Conservation (phyloP, 53 echinoderm and acorn worm species). For the Echinarachnius parma region DNA sequence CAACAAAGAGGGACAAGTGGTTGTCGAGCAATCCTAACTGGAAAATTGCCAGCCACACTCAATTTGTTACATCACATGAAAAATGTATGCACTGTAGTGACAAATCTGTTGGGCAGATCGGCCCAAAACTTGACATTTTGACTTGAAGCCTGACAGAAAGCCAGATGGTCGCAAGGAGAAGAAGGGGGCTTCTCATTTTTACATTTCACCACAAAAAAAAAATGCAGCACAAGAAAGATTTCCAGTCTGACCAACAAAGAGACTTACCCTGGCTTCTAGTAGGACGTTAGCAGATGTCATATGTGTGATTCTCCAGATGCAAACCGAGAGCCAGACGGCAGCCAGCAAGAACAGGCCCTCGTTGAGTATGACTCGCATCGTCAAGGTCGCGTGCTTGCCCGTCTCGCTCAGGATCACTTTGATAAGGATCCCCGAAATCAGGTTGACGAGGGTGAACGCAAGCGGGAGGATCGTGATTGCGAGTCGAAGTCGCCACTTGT, state of each 20-base stretch:
- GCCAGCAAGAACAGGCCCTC: constrained; percentile 70
- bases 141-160: too few species aligned
- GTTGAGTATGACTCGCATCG: constrained; percentile 66
- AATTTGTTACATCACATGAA: too few species aligned
- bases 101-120: too few species aligned
- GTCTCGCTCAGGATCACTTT: not conserved
- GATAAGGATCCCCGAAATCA: constrained; percentile 62
- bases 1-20: too few species aligned
- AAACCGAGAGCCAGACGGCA: constrained; percentile 64
- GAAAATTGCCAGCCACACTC: too few species aligned
- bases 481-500: constrained; percentile 57
- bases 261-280: constrained; percentile 88
- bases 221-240: too few species aligned
- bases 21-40: too few species aligned
- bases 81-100: too few species aligned
- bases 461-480: constrained; percentile 50
- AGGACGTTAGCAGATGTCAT: constrained; percentile 88
- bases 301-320: constrained; percentile 86
- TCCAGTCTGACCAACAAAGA: not conserved
- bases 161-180: too few species aligned
- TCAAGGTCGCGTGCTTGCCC: constrained; percentile 35
- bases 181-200: too few species aligned
- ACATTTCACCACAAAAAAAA: too few species aligned
- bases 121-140: too few species aligned
- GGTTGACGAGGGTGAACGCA: constrained; percentile 63